Conservation (phyloP, 2,797 vertebrate genomes). For the Manis crassicaudata region DNA sequence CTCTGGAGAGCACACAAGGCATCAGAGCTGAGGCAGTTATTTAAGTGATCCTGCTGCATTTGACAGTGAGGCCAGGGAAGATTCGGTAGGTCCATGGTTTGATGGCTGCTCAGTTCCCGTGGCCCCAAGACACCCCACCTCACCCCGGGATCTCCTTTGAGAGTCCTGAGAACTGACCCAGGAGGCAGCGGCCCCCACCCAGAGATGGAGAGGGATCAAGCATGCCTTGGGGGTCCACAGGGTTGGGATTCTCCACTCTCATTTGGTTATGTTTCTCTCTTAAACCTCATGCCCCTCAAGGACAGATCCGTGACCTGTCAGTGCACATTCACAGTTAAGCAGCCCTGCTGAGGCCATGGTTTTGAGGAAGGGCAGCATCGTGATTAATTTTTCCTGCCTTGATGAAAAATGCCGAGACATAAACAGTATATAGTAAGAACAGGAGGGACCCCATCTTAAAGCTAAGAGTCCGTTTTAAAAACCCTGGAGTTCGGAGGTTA, state of each 20-base stretch:
- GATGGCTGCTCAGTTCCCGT: background rate
- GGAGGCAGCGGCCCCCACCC: background rate
- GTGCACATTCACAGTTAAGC: background rate
- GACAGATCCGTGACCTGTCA: background rate
- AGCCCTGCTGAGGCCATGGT: background rate
- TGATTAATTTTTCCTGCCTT: too few relatives aligned
- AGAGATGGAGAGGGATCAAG: background rate
- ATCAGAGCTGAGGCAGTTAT: background rate
- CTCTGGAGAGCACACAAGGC: background rate
- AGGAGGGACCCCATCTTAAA: too few relatives aligned
- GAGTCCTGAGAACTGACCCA: background rate
- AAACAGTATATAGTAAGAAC: too few relatives aligned
- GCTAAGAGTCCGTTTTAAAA: too few relatives aligned
- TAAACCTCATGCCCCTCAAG: background rate
- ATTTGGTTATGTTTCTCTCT: background rate
- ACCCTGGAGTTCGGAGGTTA: too few relatives aligned
- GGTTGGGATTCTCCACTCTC: background rate
- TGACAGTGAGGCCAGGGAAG: background rate
- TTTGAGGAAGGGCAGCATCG: too few relatives aligned
- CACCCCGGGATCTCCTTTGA: background rate
- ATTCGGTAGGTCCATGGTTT: rapidly evolving
- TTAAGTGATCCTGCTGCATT: background rate
- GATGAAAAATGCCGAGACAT: too few relatives aligned
- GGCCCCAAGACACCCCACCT: background rate
- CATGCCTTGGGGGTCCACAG: background rate